Evolutionary conservation across 2,888 invertebrate genomes (phyloP), one percentile per base, ranked within the genome.

Genomic region (Drosophila fungiperda): DNA sequence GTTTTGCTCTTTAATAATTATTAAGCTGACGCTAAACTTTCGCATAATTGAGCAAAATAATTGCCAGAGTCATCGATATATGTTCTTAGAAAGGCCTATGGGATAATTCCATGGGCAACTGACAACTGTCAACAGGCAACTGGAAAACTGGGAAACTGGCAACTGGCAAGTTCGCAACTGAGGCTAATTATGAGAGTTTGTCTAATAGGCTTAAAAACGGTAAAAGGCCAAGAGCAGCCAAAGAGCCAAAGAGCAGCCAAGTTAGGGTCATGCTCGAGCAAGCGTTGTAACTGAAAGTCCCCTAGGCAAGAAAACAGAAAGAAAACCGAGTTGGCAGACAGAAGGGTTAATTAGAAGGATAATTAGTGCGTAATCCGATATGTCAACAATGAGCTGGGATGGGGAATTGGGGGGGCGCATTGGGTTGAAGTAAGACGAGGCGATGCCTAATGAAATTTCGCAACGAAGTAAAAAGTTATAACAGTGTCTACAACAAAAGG

Each of bases 331-430:
- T 67, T 35, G 59, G 32, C 66, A 78, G 77, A 76, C 60, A 67
- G 70, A 91, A 90, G 91, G 91, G 91, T 91, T 91, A 91, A 91
- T 91, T 91, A 92, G 91, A 89, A 90, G 89, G 87, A 91, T 91
- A 91, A 91, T 91, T 91, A 91, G 91, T 92, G 89, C 90, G 91
- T 91, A 91, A 91, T 91, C 90, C 91, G 90, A 91, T 91, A 91
- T 87, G 89, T 91, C 91, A 91, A 87, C 89, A 90, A 73, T 55
- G 74, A 29, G 42, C 20, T 26, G 36, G 38, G 67, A 57, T 40
- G 11, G 23, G 61, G 53, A 9, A 50, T 53, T 29, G 38, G 62
- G 49, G 50, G 38, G 36, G 29, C 57, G 36, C 42, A 9, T 26
- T 54, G 38, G 55, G 38, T 3, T 0, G 6, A 38, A 17, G 55